These are phyloP conservation scores for Corythornis cristatus DNA, from an alignment of 2,113 vertebrate species.

Conservation along the genomic window DNA sequence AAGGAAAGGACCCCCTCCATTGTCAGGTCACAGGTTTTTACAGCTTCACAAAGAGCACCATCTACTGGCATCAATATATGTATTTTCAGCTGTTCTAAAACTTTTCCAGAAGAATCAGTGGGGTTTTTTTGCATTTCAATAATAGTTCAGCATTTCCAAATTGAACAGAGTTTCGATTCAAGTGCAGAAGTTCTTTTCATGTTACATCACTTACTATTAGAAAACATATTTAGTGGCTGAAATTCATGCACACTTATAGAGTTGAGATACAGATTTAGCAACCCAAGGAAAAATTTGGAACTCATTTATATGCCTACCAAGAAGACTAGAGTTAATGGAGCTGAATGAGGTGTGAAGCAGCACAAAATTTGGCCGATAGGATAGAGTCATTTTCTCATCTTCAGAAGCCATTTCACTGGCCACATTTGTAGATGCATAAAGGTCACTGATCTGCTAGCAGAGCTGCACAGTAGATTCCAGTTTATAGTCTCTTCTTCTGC, in stretches of 20 bases:
- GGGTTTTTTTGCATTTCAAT: neutral
- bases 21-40: neutral
- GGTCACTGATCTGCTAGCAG: constrained; percentile 8
- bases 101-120: neutral
- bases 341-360: constrained; percentile 33
- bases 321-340: neutral
- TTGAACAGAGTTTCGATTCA: neutral
- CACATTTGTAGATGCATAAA: neutral
- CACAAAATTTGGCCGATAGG: constrained; percentile 6
- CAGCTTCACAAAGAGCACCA: constrained; percentile 37
- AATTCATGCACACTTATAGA: neutral
- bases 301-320: neutral
- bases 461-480: constrained; percentile 27
- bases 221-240: neutral
- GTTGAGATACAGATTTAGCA: neutral
- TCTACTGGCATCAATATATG: constrained; percentile 22
- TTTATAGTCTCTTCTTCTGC: constrained; percentile 17
- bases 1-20: neutral
- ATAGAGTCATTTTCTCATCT: constrained; percentile 9
- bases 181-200: constrained; percentile 12
- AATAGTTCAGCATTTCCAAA: neutral
- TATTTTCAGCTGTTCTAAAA: constrained; percentile 3
- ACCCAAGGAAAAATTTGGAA: constrained; percentile 8
- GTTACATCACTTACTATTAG: neutral
- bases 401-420: constrained; percentile 8